Evolutionary conservation across 2,888 invertebrate species (phyloP), one percentile per base, ranked within the genome.

Genomic region (Cyclophora albipunctata): DNA sequence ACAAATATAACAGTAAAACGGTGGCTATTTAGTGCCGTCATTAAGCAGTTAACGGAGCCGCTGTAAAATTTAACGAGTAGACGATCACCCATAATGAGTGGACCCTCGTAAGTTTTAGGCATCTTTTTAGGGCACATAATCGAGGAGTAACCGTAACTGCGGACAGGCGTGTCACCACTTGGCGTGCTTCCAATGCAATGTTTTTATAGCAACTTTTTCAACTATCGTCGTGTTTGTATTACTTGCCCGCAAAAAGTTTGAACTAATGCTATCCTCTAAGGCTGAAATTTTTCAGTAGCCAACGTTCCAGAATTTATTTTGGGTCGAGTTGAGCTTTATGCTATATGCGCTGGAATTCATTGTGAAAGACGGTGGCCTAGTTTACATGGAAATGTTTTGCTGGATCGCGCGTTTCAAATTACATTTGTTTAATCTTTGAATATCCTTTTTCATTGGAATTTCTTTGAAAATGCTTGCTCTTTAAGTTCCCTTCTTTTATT

Each of bases 101-200:
- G 37, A 37, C 37, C 37, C 37, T 37, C 37, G 37, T 37, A 37
- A 37, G 37, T 37, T 37, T 37, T 37, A 37, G 37, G 37, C 37
- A 37, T 48, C 50, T 55, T 50, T 43, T 48, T 55, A 53, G 63
- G 61, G 62, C 62, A 62, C 54, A 62, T 60, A 55, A 55, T 53
- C 45, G 54, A 51, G 58, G 61, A 58, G 58, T 59, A 60, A 61
- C 57, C 60, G 61, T 45, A 57, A 56, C 59, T 60, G 57, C 57
- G 63, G 63, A 58, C 64, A 59, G 56, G 53, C 55, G 51, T 55
- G 66, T 58, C 60, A 55, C 51, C 45, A 48, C 50, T 51, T 73
- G 75, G 74, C 75, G 54, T 43, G 52, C 60, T 62, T 71, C 73
- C 75, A 74, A 69, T 62, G 62, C 69, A 59, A 66, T 72, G 72